Evolutionary conservation across 1,140 invertebrate species (phyloP), one percentile per base, ranked within the genome.

Genomic region (Sminthurinus signatus): DNA sequence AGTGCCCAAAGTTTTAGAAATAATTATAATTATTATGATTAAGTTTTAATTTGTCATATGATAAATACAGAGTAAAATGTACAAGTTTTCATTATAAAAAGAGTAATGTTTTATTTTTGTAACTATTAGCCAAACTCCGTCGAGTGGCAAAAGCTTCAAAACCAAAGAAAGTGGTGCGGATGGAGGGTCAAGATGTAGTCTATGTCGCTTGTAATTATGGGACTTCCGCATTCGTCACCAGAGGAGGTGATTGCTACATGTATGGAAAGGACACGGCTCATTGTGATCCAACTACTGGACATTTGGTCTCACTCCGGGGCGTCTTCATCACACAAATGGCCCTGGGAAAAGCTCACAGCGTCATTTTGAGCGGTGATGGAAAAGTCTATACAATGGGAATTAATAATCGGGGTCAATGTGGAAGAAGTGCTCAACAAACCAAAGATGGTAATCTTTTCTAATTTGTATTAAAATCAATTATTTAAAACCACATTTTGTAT

Each of bases 391-490:
- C 94, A 0, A 97, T 96, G 79, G 96, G 96, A 0, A 89, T 98
- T 58, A 98, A 98, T 76, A 98, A 98, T 75, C 94, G 96, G 75
- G 94, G 93, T 12, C 96, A 98, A 74, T 99, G 96, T 81, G 96
- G 96, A 31, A 78, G 95, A 73, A 90, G 93, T 73, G 93, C 88
- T 75, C 81, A 83, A 17, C 82, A 84, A 71, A 76, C 79, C 15
- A 85, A 83, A 79, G 85, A 89, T 76, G 80, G 81, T 78, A 65
- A 74, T 65, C 58, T 8, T 21, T 31, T 1, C 10, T 42, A 21
- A 17, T 52, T 23, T 10, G 48, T 15, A 5, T 36, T 36, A 8
- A 15, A 36, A 36, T 36, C 32, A 36, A 36, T 36, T 8, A 36
- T 36, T 36, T 5, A 8, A 15, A 36, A 5, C 32, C 5, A 36